Base-by-base conservation (phyloP, 2,797 vertebrate species). In the Hydrophis major region DNA sequence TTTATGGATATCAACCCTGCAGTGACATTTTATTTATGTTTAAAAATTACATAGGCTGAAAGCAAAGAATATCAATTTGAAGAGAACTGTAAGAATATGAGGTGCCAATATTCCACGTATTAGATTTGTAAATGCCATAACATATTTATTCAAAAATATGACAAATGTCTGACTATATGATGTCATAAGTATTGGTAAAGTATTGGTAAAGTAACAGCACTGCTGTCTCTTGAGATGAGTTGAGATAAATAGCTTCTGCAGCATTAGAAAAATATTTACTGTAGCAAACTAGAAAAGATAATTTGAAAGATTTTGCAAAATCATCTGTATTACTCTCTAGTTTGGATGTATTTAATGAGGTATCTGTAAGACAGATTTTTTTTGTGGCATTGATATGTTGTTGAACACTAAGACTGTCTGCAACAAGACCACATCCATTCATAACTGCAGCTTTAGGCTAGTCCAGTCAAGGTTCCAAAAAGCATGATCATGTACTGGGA, bases 201-300 rank as follows among this genome's bases (percentile, higher is more conserved):
- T 37, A 37, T 37, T 37, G 37, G 50, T 50, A 57, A 86, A 8
- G 47, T 83, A 57, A 53, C 47, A 91, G 14, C 50, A n/a, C 13
- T 83, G 37, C 14, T 61, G 28, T 89, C 56, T 57, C 57, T 59
- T 86, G 32, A 89, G 22, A 91, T 78, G 42, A 91, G 25, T 50
- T 91, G 53, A 91, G 32, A n/a, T 86, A 53, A 53, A 87, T 78
- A 66, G 37, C 11, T 55, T 86, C 74, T 93, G 47, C 27, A 83
- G 32, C 3, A 93, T 63, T 50, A 60, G n/a, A 50, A 90, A 92
- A 89, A 28, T 91, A 91, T 61, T 12, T 96, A 93, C 92, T 53
- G 56, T 27, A 94, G 50, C 87, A 32, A n/a, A 32, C 91, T 20
- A 37, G 56, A 61, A 86, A 8, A 83, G 6, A 12, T 20, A n/a